Evolutionary conservation across 2,888 invertebrate genomes (phyloP), one percentile per base, ranked within the genome.

Genomic region (Drosophila cognata): DNA sequence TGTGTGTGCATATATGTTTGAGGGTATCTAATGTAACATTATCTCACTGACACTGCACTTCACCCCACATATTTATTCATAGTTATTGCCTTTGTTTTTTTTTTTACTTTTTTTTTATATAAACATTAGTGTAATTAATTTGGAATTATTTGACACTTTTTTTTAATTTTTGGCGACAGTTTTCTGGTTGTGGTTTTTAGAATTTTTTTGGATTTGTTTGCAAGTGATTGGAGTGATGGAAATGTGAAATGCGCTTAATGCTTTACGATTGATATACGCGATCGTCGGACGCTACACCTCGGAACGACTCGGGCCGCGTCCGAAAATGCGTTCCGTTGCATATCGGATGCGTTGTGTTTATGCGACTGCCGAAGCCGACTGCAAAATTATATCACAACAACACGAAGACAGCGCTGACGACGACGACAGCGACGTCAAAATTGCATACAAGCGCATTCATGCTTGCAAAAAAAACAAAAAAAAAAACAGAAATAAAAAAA

Each of bases 261-360:
- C 89, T 91, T 92, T 91, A 92, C 91, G 91, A 91, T 91, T 92
- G 91, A 84, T 92, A 92, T 89, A 92, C 92, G 91, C 93, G 92
- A 92, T 93, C 93, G 93, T 92, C 93, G 93, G 92, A 92, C 93
- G 93, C 93, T 93, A 92, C 92, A 93, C 93, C 92, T 93, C 93
- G 93, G 92, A 92, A 92, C 92, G 92, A 92, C 89, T 93, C 93
- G 93, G 92, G 92, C 91, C 92, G 93, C 93, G 92, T 93, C 93
- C 93, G 93, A 93, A 93, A 93, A 93, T 93, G 92, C 93, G 93
- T 93, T 93, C 92, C 93, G 93, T 92, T 93, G 93, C 93, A 93
- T 93, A 92, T 93, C 92, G 93, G 91, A 92, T 93, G 93, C 93
- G 92, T 93, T 93, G 93, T 91, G 92, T 92, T 93, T 92, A 92